Conservation (phyloP, 2,113 vertebrate genomes). For the Camelus dromedarius region DNA sequence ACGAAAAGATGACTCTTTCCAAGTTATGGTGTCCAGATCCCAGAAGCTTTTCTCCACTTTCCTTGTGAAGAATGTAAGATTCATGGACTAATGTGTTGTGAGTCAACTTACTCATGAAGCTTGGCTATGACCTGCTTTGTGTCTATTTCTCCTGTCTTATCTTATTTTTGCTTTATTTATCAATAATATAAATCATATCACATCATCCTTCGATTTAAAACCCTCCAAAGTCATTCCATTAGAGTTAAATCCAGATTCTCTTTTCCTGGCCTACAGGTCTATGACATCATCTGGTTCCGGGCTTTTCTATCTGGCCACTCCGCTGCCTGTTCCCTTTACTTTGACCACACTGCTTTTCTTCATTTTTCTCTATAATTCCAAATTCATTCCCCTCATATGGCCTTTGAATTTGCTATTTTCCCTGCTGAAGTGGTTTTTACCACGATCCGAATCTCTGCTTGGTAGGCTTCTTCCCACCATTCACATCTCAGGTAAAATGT, state of each 20-base stretch:
- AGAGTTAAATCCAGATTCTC: neutral
- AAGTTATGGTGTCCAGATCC: neutral
- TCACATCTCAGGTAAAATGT: conserved; percentile 2
- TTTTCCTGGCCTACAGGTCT: neutral
- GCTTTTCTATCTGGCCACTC: neutral
- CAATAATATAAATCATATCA: neutral
- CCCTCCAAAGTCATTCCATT: neutral
- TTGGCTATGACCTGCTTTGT: neutral
- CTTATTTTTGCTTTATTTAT: conserved; percentile 42
- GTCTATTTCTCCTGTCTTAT: neutral
- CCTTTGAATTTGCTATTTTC: neutral
- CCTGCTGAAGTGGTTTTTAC: neutral
- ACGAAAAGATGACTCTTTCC: neutral
- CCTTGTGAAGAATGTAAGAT: neutral
- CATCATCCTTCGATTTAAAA: neutral
- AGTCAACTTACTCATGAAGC: neutral
- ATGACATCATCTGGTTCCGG: neutral
- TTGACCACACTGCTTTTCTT: neutral
- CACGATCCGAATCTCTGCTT: neutral
- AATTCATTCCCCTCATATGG: neutral
- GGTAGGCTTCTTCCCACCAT: neutral
- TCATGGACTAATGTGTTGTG: neutral
- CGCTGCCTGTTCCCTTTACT: neutral
- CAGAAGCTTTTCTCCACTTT: neutral
- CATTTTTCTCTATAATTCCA: conserved; percentile 36